phyloP scores from a whole-genome alignment of 2,888 invertebrate species.

The Lissocephala sabroskyi region DNA sequence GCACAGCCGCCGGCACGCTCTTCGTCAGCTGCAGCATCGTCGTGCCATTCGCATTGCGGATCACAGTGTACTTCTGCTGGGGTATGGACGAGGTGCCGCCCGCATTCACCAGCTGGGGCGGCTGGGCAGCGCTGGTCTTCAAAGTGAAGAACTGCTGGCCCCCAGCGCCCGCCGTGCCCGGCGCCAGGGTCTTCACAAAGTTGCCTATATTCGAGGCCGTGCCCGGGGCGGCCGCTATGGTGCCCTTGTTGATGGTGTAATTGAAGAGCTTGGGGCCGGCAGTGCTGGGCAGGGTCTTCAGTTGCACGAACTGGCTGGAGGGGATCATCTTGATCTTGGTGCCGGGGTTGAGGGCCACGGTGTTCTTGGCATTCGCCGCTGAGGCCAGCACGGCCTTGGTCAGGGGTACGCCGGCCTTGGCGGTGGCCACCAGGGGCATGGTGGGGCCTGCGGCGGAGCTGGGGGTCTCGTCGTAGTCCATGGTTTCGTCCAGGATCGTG shows the following conservation, averaged over 20 bases:
- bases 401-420: slow-evolving; percentile 11
- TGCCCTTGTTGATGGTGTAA: slow-evolving; percentile 65
- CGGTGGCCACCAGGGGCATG: neutral
- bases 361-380: slow-evolving; percentile 23
- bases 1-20: slow-evolving; percentile 14
- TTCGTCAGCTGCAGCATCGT: slow-evolving; percentile 57
- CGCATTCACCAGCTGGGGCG: slow-evolving; percentile 62
- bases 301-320: slow-evolving; percentile 69
- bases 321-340: slow-evolving; percentile 72
- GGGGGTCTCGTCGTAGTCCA: slow-evolving; percentile 48
- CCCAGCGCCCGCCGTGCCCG: slow-evolving; percentile 15
- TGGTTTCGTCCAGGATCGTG: slow-evolving; percentile 66
- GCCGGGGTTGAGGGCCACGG: slow-evolving; percentile 36
- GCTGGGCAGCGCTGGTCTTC: slow-evolving; percentile 58
- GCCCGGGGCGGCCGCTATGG: slow-evolving; percentile 10
- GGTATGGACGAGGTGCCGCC: slow-evolving; percentile 28
- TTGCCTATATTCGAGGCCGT: slow-evolving; percentile 49
- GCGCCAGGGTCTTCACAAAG: slow-evolving; percentile 58
- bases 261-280: slow-evolving; percentile 23
- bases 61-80: slow-evolving; percentile 69
- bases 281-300: slow-evolving; percentile 58
- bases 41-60: slow-evolving; percentile 56
- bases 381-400: slow-evolving; percentile 21
- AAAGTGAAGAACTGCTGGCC: slow-evolving; percentile 68
- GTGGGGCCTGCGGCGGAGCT: neutral